Percentiles rank a stretch among this genome's conserved stretches.
phyloP scores from a whole-genome alignment of 2,888 invertebrate genomes.

The Himalopsyche tibetana region DNA sequence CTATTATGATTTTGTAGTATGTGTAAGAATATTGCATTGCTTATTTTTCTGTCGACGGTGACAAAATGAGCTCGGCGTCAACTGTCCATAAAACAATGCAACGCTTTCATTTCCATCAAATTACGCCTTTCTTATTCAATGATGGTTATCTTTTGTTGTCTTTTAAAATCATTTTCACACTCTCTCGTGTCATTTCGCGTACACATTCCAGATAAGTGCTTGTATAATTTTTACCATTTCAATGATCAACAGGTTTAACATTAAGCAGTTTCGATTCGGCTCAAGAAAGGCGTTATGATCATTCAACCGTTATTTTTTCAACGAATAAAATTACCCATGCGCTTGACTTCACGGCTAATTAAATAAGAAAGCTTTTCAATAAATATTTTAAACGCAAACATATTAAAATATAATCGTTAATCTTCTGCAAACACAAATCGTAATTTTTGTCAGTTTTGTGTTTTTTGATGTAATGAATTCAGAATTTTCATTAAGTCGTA shows the following conservation, averaged over 20 bases:
- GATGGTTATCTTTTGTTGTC: not conserved
- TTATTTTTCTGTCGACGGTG: not conserved
- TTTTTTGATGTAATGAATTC: too few relatives aligned
- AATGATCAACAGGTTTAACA: not conserved
- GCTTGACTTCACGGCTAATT: too few relatives aligned
- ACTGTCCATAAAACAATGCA: not conserved
- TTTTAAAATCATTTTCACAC: not conserved
- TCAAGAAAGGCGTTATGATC: not conserved
- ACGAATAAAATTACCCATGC: too few relatives aligned
- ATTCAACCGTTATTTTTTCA: too few relatives aligned
- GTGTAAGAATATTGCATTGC: too few relatives aligned
- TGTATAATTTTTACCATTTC: not conserved
- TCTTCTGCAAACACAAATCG: too few relatives aligned
- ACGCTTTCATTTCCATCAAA: conserved; percentile 15
- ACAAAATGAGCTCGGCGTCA: not conserved
- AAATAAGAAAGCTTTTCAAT: too few relatives aligned
- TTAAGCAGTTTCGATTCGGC: not conserved
- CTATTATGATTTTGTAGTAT: too few relatives aligned
- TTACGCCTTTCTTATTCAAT: not conserved
- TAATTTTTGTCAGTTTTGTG: too few relatives aligned
- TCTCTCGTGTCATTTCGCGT: conserved; percentile 1
- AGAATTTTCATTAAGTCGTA: too few relatives aligned
- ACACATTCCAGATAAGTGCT: not conserved
- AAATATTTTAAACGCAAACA: too few relatives aligned
- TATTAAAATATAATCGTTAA: too few relatives aligned